Evolutionary conservation across 37 sponge, comb jelly and placozoan genomes (phyloP).

Genomic region (Petrosia ficiformis): DNA sequence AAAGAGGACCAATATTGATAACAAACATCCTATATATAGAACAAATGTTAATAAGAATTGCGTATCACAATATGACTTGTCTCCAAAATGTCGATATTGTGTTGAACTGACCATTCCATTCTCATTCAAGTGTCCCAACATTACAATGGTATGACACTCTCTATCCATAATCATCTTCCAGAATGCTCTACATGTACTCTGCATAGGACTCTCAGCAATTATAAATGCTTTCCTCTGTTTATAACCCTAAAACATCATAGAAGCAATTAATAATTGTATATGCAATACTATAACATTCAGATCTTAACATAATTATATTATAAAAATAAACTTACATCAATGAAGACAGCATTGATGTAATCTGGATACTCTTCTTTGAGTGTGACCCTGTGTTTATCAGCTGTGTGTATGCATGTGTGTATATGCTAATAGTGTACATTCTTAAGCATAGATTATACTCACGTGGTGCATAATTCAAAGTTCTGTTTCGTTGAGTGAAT

Average conservation of each 20-base stretch:
- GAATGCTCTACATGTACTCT: constrained; percentile 22
- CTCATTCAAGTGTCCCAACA: neutral
- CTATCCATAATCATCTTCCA: constrained; percentile 33
- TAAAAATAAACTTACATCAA: constrained; percentile 42
- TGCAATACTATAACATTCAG: neutral
- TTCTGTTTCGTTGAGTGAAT: constrained; percentile 1
- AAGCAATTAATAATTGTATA: neutral
- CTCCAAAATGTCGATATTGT: neutral
- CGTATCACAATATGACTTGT: neutral
- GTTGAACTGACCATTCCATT: neutral
- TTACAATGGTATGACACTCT: constrained; percentile 1
- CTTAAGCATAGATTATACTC: neutral
- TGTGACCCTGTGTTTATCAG: neutral
- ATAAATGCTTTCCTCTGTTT: constrained; percentile 30
- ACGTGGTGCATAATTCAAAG: constrained; percentile 29
- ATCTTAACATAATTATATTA: too few relatives aligned
- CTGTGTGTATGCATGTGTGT: neutral
- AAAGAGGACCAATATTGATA: constrained; percentile 6
- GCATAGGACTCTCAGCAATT: constrained; percentile 21
- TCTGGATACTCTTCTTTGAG: constrained; percentile 6
- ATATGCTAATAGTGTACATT: too few relatives aligned
- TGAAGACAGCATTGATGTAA: constrained; percentile 35
- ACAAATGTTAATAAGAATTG: neutral
- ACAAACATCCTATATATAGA: neutral
- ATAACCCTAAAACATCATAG: constrained; percentile 20